phyloP scores from a whole-genome alignment of 2,113 vertebrate species.

The Sialia sialis region DNA sequence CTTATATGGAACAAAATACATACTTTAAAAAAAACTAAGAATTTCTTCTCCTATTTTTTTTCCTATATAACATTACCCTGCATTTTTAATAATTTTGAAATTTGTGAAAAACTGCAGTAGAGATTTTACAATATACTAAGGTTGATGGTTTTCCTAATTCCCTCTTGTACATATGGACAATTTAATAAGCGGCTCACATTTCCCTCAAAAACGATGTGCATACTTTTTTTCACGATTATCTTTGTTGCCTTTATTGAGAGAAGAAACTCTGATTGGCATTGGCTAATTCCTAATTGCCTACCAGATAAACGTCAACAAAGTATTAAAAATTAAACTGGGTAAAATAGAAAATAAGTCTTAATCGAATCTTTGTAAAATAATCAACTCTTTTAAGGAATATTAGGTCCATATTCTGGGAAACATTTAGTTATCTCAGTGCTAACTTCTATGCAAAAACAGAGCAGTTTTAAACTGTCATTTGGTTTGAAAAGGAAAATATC shows the following conservation, averaged over 20 bases:
- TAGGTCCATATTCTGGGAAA: slow-evolving; percentile 45
- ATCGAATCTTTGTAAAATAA: slow-evolving; percentile 15
- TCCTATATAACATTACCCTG: not conserved
- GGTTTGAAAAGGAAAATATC: not conserved
- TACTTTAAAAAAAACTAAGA: not conserved
- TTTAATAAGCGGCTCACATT: not conserved
- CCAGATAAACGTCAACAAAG: not conserved
- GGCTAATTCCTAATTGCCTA: not conserved
- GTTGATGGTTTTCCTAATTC: not conserved
- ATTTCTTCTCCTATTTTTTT: not conserved
- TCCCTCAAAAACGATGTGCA: not conserved
- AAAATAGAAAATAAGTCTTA: slow-evolving; percentile 48
- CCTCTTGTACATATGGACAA: not conserved
- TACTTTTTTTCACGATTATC: not conserved
- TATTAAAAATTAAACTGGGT: not conserved
- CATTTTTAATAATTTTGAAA: not conserved
- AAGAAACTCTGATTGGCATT: not conserved
- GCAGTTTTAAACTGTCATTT: slow-evolving; percentile 66
- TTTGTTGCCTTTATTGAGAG: not conserved
- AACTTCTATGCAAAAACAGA: slow-evolving; percentile 40
- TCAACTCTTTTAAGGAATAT: slow-evolving; percentile 58
- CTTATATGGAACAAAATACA: not conserved
- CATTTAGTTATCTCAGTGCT: slow-evolving; percentile 38
- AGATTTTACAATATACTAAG: not conserved
- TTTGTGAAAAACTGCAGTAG: not conserved